Base-by-base conservation (phyloP, 2,888 invertebrate species). In the Ophion ventricosus region DNA sequence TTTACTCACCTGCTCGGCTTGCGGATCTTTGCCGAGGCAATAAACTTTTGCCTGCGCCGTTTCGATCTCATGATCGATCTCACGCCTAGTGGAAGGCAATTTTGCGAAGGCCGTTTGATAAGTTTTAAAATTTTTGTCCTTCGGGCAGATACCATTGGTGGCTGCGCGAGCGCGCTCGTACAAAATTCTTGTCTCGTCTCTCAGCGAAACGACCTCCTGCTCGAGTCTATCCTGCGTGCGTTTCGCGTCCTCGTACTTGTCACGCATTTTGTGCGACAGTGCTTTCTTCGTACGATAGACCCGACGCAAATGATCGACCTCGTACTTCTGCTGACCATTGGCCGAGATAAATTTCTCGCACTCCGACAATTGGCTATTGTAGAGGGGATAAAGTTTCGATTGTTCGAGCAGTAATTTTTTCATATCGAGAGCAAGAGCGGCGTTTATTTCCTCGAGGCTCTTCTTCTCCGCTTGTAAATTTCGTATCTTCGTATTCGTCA, bases 31-130 rank as follows among this genome's bases (percentile, higher is more conserved):
- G 29, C 94, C 94, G 93, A 96, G 94, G 88, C 96, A 96, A 61
- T 95, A 95, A 20, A 96, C 95, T 89, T 95, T 95, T 0, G 96
- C 95, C 88, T 95, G 94, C 17, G 95, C 91, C 59, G 95, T 95
- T 49, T 94, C 94, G 80, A 95, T 94, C 67, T 95, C 94, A 0
- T 94, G 94, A 40, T 95, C 94, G 8, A 97, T 90, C 0, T 94
- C 93, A 0, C 93, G 93, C 0, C 96, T 76, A 20, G 95, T 94
- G 0, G 93, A 89, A 0, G 96, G 95, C 20, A 97, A 89, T 17
- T 92, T 91, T 1, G 87, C 85, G 83, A 94, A 94, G 5, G 85
- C 86, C 7, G 86, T 84, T 54, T 89, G 87, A 56, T 88, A 83
- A 3, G 70, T 66, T 0, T 94, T 93, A 86, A 96, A 96, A 0